Conservation (phyloP, 2,888 invertebrate genomes). For the Lysandra bellargus region DNA sequence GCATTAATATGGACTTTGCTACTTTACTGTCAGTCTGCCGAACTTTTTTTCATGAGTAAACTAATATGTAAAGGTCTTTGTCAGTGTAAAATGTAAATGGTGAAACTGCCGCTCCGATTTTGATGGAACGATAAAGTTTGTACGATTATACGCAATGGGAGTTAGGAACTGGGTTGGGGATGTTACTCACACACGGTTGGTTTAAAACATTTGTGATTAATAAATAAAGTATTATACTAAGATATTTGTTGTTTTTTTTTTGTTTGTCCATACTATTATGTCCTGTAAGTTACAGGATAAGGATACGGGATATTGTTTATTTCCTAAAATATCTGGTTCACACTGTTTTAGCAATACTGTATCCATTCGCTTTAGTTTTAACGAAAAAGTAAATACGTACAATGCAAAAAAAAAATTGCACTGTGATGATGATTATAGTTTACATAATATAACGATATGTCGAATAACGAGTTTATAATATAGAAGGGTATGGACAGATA, state of each 20-base stretch:
- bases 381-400: no score
- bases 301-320: no score
- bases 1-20: no score
- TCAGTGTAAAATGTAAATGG: neutral
- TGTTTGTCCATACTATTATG: neutral
- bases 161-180: neutral
- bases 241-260: neutral
- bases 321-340: no score
- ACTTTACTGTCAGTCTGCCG: no score
- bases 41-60: neutral
- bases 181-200: neutral
- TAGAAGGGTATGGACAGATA: neutral
- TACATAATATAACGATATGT: neutral
- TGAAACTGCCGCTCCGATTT: neutral
- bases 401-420: no score
- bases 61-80: neutral
- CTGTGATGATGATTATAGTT: neutral
- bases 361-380: no score
- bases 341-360: no score
- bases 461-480: neutral
- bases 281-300: no score
- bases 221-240: slow-evolving; percentile 5
- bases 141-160: neutral
- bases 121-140: neutral
- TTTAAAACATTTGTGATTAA: slow-evolving; percentile 6